Evolutionary conservation across 2,888 invertebrate species (phyloP), one percentile per base, ranked within the genome.

Genomic region (Amblyteles armatorius): DNA sequence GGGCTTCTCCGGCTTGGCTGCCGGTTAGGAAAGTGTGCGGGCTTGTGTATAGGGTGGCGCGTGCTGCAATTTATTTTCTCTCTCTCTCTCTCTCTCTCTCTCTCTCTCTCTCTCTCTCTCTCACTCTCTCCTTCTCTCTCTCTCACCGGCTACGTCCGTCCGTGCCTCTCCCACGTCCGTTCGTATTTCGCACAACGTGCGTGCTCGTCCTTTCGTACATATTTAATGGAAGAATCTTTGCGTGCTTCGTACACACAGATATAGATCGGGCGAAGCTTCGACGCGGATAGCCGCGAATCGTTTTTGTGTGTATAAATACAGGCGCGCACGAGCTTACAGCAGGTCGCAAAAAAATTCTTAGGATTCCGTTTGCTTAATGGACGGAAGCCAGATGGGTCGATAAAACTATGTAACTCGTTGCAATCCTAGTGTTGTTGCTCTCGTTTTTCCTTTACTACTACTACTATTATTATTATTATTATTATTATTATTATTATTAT

Each of bases 51-150:
- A 33, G 81, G 52, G 65, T 69, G 74, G 82, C 79, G 84, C 84
- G 84, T 84, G 84, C 84, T 69, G 48, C 84, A 74, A 79, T 84
- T 84, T 84, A 82, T 76, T 82, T 71, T 57, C 33, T n/a, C 50
- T 68, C 68, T 48, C 74, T 73, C 69, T 19, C 33, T 57, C 29
- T 19, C 44, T 33, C 48, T 22, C 7, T 68, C 13, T 60, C 69
- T 26, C 63, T 69, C 29, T 36, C 6, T 50, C 44, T 26, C 69
- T 48, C 74, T 73, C 69, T 19, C 60, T 33, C 26, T n/a, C 60
- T 48, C 74, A 68, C 69, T 19, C 60, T 33, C 26, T n/a, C 60
- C 26, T 26, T 26, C 2, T 36, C 74, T 73, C 69, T 16, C 60
- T 33, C 26, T n/a, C 52, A 44, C 44, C 63, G 22, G 63, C 40